These are phyloP conservation scores for Artibeus lituratus DNA, from an alignment of 2,797 vertebrate species.

Conservation along the genomic window DNA sequence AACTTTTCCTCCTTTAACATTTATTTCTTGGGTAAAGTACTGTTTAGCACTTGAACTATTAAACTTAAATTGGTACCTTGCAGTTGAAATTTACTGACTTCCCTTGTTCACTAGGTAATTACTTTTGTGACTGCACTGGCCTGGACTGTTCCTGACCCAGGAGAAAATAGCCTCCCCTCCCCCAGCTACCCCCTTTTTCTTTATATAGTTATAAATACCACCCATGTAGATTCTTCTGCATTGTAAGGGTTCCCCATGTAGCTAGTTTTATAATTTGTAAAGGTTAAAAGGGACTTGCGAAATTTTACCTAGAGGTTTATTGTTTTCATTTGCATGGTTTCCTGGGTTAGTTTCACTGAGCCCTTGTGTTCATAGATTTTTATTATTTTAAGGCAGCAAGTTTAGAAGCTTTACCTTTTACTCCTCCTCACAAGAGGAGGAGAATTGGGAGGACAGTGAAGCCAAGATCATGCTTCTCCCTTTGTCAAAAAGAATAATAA, in stretches of 20 bases:
- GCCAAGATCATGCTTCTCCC: background rate
- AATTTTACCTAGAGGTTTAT: background rate
- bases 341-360: background rate
- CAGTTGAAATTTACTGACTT: background rate
- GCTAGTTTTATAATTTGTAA: background rate
- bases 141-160: background rate
- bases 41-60: background rate
- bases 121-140: background rate
- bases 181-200: background rate
- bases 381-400: background rate
- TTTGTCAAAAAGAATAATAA: background rate
- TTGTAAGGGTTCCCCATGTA: background rate
- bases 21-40: background rate
- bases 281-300: background rate
- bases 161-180: background rate
- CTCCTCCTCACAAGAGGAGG: background rate
- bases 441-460: background rate
- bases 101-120: background rate
- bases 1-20: background rate
- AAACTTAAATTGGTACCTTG: background rate
- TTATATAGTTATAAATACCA: background rate
- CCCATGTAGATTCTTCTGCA: background rate
- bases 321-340: background rate
- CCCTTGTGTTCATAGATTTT: background rate
- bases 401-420: background rate